Conservation (phyloP, 2,797 vertebrate genomes). For the Lerista edwardsae region DNA sequence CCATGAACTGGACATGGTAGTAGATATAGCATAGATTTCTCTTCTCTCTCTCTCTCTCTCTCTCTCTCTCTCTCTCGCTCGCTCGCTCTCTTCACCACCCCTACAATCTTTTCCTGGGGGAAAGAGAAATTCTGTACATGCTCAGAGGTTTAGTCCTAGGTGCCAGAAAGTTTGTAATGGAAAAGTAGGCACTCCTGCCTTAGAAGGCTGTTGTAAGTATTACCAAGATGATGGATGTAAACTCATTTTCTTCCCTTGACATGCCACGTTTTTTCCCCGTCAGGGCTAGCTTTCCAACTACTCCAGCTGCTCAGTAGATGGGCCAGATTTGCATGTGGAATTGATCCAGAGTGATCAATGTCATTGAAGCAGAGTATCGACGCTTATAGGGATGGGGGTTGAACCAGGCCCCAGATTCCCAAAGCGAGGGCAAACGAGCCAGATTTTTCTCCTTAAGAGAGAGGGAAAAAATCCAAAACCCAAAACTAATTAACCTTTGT, state of each 20-base stretch:
- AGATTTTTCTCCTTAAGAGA: not conserved
- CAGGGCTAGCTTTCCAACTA: not conserved
- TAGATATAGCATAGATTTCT: too few species aligned
- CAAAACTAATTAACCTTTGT: constrained; percentile 11
- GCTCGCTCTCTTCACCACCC: too few species aligned
- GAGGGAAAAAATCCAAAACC: not conserved
- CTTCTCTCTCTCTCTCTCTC: too few species aligned
- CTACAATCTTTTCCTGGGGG: too few species aligned
- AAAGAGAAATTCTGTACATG: too few species aligned
- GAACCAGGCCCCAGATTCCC: not conserved
- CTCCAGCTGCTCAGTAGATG: accelerated
- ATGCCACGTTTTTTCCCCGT: not conserved
- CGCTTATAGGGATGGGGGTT: not conserved
- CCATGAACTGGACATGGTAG: too few species aligned
- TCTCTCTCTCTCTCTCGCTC: too few species aligned
- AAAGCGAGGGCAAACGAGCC: not conserved
- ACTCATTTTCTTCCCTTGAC: not conserved
- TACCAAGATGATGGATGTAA: too few species aligned
- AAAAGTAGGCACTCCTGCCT: too few species aligned
- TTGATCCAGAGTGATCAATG: not conserved
- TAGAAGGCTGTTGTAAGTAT: too few species aligned
- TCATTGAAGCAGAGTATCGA: not conserved
- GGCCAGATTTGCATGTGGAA: not conserved
- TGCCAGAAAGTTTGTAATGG: too few species aligned
- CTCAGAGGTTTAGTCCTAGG: too few species aligned